Evolutionary conservation across 2,888 invertebrate genomes (phyloP), one percentile per base, ranked within the genome.

Genomic region (Plebejus anna): DNA sequence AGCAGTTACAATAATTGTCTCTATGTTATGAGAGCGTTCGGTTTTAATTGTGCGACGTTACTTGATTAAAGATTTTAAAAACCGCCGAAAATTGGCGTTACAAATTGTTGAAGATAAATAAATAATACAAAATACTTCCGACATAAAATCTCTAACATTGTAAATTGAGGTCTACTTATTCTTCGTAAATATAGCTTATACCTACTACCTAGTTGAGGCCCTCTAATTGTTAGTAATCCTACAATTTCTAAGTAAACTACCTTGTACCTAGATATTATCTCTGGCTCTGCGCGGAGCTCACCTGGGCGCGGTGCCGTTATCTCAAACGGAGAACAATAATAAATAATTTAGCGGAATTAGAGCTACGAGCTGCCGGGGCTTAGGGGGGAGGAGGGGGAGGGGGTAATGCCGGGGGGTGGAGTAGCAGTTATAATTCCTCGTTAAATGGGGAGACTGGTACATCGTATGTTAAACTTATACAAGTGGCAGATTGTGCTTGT

Each of bases 301-400:
- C 70, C 78, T 76, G 66, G 70, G 72, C 7, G 47, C 9, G 59
- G 76, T 66, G 76, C 79, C 78, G 79, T 79, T 79, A 79, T 76
- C 57, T 75, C 51, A 16, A 42, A 57, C 75, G 55, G 57, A 71
- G 75, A 70, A 75, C 77, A 71, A 71, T 77, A 70, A 75, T 70
- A 71, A 75, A 75, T 77, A 77, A 75, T 77, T 76, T 59, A 59
- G 76, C 61, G 42, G 75, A 76, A 78, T 77, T 77, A 78, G 77
- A 79, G 75, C 79, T 76, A 70, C 13, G 61, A 66, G 28, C 61
- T 66, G 61, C 32, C 13, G 32, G 32, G 32, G 66, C 16, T 32
- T 36, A 28, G 16, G 4, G 32, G 4, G 32, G 0, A 13, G 16
- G 28, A 2, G 61, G 5, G 32, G 61, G 32, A 13, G 36, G 22